Evolutionary conservation across 64 coral and sea anemone species (phyloP).

Genomic region (Dendrophyllia cribrosa): DNA sequence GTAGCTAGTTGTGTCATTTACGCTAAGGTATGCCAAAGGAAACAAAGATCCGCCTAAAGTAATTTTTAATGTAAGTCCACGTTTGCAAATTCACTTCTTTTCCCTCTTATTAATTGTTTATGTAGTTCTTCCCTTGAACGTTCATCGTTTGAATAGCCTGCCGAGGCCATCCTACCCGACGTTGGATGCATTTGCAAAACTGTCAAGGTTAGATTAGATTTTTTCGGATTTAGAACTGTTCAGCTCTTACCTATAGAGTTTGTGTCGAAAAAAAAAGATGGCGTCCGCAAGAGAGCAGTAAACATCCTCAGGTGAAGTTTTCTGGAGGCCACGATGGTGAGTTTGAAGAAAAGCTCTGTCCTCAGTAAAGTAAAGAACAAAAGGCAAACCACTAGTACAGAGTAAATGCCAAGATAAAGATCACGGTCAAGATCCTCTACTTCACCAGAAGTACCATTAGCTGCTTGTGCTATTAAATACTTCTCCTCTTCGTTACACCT

Average conservation of each 20-base stretch:
- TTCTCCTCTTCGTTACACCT: conserved; percentile 88
- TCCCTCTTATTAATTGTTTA: too few species aligned
- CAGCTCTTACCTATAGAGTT: conserved; percentile 81
- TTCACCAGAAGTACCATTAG: conserved; percentile 9
- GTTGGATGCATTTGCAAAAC: too few species aligned
- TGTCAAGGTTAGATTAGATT: too few species aligned
- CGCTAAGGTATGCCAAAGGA: too few species aligned
- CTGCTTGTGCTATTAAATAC: conserved; percentile 23
- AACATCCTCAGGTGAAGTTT: conserved; percentile 80
- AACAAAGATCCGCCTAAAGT: too few species aligned
- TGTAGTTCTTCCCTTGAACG: too few species aligned
- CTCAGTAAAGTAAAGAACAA: conserved; percentile 61
- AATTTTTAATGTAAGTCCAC: too few species aligned
- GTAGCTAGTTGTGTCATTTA: too few species aligned
- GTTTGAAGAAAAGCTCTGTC: conserved; percentile 77
- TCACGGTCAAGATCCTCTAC: conserved; percentile 47
- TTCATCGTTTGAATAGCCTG: too few species aligned
- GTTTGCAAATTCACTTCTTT: too few species aligned
- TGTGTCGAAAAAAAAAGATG: conserved; percentile 88
- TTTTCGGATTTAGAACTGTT: not conserved
- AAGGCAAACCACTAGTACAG: conserved; percentile 68
- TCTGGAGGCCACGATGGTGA: conserved; percentile 75
- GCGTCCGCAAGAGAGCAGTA: conserved; percentile 57
- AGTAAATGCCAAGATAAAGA: conserved; percentile 71
- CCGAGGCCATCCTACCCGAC: too few species aligned